Base-by-base conservation (phyloP, 2,888 invertebrate species). In the Taphrorychus bicolor region DNA sequence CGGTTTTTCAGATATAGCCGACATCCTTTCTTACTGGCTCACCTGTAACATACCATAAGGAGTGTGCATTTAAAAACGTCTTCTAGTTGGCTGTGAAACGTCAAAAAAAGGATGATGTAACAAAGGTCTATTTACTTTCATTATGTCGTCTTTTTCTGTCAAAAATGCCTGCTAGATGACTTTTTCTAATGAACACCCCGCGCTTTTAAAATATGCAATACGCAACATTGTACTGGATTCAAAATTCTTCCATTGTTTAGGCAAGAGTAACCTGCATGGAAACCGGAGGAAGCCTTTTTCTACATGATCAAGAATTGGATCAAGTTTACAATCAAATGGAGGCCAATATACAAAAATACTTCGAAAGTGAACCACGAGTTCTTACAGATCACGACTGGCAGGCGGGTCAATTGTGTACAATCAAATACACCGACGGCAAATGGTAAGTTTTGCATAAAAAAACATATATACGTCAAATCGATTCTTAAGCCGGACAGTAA, bases 351-450 rank as follows among this genome's bases (percentile, higher is more conserved):
- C 76, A 75, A 16, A 51, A 69, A 3, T 72, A 72, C 45, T 78
- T 78, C 45, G 73, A 76, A 23, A 70, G 53, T n/a, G 69, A 72
- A 32, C 71, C 72, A 1, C 67, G 70, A 2, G 32, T 42, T 19
- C 16, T 24, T 4, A 18, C 62, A 4, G 51, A 70, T 3, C 53
- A 72, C 16, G 19, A 72, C 67, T 92, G 89, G 90, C 75, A 80
- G 3, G 77, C 83, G 2, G 91, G 89, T 1, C 89, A 91, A 70
- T 84, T 89, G 3, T 93, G 92, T 77, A 83, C 91, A 23, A 92
- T 89, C 0, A 83, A 85, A 65, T 93, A 87, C 80, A 89, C 93
- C 76, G 84, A 86, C 48, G 67, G 65, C 16, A 71, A 71, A 24
- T 71, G 71, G 71, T 71, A 69, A 66, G 57, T 17, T 16, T 32